Percentiles rank a stretch among this genome's conserved stretches.
Evolutionary conservation across 2,888 invertebrate species (phyloP).

Genomic region (Stenoptilia bipunctidactyla): DNA sequence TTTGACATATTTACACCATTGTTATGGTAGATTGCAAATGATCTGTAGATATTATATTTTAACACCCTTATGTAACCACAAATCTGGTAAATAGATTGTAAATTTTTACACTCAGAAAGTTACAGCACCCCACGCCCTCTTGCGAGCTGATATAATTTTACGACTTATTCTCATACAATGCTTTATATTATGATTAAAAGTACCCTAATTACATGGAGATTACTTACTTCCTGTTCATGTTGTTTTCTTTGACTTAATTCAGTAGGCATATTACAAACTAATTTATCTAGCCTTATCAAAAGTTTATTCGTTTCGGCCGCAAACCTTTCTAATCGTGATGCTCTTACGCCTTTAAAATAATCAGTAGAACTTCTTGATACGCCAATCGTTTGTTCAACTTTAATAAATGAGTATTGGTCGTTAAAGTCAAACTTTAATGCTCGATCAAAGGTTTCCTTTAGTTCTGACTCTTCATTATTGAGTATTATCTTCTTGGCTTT

Average conservation of each 20-base stretch:
- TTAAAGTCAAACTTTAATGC: slow-evolving; percentile 54
- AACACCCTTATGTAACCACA: too few relatives aligned
- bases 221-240: slow-evolving; percentile 75
- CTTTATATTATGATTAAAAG: background rate
- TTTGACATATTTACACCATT: too few relatives aligned
- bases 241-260: slow-evolving; percentile 81
- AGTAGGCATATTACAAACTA: slow-evolving; percentile 84
- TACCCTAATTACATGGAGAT: background rate
- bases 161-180: too few relatives aligned
- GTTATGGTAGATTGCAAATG: too few relatives aligned
- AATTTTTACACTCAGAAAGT: too few relatives aligned
- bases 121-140: too few relatives aligned
- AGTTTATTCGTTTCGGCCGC: slow-evolving; percentile 96
- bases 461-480: slow-evolving; percentile 75
- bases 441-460: slow-evolving; percentile 70
- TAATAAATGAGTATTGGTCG: slow-evolving; percentile 34
- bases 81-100: too few relatives aligned
- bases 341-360: slow-evolving; percentile 79
- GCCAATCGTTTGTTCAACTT: slow-evolving; percentile 75
- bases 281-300: slow-evolving; percentile 91
- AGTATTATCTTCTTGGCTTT: slow-evolving; percentile 92
- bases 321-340: slow-evolving; percentile 81
- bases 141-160: too few relatives aligned
- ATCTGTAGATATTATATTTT: too few relatives aligned
- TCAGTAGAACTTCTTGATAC: slow-evolving; percentile 76